phyloP scores from a whole-genome alignment of 2,888 invertebrate species.

The Lithophane socia region DNA sequence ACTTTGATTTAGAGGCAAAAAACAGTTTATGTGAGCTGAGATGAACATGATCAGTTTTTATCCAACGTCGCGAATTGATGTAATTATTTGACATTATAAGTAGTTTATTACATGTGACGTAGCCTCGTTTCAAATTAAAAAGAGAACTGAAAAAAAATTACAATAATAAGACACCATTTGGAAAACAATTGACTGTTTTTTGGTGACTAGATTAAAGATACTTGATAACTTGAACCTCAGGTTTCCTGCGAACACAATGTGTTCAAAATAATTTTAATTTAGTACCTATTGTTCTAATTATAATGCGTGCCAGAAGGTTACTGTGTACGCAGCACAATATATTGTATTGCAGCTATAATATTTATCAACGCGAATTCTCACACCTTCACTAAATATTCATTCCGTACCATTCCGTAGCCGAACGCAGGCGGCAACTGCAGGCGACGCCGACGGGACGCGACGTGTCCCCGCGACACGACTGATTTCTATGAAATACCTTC shows the following conservation, averaged over 20 bases:
- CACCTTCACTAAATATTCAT: background rate
- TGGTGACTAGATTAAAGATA: slow-evolving; percentile 9
- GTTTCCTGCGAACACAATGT: slow-evolving; percentile 14
- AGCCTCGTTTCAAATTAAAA: background rate
- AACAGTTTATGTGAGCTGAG: background rate
- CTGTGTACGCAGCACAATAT: background rate
- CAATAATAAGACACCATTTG: background rate
- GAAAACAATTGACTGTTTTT: slow-evolving; percentile 26
- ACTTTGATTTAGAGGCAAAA: background rate
- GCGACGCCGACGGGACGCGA: no score
- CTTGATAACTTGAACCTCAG: background rate
- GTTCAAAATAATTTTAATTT: slow-evolving; percentile 23
- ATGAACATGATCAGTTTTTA: background rate
- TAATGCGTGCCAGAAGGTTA: background rate
- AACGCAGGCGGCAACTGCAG: no score
- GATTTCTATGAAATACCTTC: no score
- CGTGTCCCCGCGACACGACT: no score
- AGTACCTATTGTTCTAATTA: slow-evolving; percentile 27
- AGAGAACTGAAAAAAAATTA: background rate
- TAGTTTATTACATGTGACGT: background rate
- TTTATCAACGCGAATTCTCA: slow-evolving; percentile 20
- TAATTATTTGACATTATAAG: background rate
- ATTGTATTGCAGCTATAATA: background rate
- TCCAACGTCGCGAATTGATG: background rate
- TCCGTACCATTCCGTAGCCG: background rate